phyloP scores from a whole-genome alignment of 1,140 invertebrate genomes.

The Scaptomyza hsui region DNA sequence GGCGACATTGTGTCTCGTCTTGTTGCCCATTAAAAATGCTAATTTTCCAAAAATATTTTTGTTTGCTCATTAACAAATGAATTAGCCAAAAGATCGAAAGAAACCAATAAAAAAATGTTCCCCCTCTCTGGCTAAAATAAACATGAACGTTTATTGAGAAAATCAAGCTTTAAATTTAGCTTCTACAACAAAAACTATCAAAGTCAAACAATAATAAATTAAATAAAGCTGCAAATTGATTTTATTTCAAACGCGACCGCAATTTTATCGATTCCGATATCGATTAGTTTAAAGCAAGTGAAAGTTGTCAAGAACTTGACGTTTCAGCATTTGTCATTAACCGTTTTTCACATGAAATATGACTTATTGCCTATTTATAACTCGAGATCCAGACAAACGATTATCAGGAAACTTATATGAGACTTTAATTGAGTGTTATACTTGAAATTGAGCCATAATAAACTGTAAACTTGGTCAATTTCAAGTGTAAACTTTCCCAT shows the following conservation, averaged over 20 bases:
- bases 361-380: constrained; percentile 7
- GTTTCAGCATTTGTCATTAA: constrained; percentile 13
- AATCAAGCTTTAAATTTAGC: constrained; percentile 21
- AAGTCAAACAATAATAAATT: constrained; percentile 3
- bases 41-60: constrained; percentile 65
- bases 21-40: constrained; percentile 74
- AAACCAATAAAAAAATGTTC: constrained; percentile 14
- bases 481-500: too few relatives aligned
- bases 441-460: background rate
- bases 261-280: constrained; percentile 13
- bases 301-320: constrained; percentile 26
- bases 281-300: constrained; percentile 6
- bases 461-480: background rate
- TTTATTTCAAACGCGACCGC: constrained; percentile 5
- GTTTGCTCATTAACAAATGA: constrained; percentile 74
- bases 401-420: background rate
- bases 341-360: background rate
- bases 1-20: constrained; percentile 78
- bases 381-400: background rate
- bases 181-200: constrained; percentile 6
- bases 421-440: background rate
- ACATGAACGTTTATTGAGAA: constrained; percentile 25
- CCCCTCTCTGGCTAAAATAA: constrained; percentile 1
- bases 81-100: constrained; percentile 61
- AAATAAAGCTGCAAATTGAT: constrained; percentile 42